Conservation (phyloP, 30 jellyfish, hydroid and myxozoan genomes). For the Cassiopea xamachana region DNA sequence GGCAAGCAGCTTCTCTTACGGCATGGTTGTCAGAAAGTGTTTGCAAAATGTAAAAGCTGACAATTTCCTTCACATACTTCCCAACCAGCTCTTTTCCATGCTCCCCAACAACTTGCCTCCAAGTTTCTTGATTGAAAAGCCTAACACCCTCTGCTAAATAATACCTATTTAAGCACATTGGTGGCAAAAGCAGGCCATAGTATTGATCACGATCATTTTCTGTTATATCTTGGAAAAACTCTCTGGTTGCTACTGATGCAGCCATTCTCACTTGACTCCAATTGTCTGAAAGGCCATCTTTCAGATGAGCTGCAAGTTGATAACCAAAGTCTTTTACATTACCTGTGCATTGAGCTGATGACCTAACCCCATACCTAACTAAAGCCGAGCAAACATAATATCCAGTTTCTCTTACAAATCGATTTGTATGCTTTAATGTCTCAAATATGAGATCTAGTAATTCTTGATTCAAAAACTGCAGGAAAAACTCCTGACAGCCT, state of each 20-base stretch:
- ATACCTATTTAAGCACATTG: conserved; percentile 94
- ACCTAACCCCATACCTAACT: conserved; percentile 85
- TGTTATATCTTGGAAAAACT: conserved; percentile 81
- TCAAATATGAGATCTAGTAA: conserved; percentile 86
- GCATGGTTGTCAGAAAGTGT: conserved; percentile 98
- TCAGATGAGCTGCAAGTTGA: conserved; percentile 80
- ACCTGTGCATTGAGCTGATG: conserved; percentile 55
- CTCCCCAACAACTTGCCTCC: conserved; percentile 89
- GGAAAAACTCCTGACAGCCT: conserved; percentile 86
- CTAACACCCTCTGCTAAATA: conserved; percentile 98
- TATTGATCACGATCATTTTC: conserved; percentile 71
- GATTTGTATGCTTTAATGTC: conserved; percentile 86
- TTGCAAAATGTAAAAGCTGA: conserved; percentile 82
- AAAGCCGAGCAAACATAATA: conserved; percentile 94
- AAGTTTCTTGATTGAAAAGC: conserved; percentile 92
- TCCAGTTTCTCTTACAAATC: conserved; percentile 98
- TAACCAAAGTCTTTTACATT: conserved; percentile 77
- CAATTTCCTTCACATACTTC: conserved; percentile 64
- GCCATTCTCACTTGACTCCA: conserved; percentile 99
- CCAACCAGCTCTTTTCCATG: conserved; percentile 88
- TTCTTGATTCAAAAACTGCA: conserved; percentile 68
- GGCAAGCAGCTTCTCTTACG: conserved; percentile 99
- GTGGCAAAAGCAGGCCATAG: conserved; percentile 82
- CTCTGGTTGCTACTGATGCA: conserved; percentile 98
- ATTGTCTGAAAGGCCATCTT: conserved; percentile 90